Conservation (phyloP, 2,113 vertebrate species). For the Bothrops jararaca region DNA sequence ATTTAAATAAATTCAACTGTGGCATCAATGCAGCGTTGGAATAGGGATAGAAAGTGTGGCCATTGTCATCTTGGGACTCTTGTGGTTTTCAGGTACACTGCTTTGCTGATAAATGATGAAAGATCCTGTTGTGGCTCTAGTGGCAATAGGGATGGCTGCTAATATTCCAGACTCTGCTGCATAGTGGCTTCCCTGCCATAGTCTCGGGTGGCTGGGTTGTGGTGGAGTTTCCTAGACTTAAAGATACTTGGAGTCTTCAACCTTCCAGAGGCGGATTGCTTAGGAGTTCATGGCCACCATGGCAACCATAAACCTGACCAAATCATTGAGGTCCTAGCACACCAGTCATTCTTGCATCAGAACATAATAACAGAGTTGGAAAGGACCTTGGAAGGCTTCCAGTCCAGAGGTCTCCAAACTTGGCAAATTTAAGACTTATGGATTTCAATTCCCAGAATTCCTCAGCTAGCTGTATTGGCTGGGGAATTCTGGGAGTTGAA, state of each 20-base stretch:
- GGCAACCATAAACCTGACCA: not conserved
- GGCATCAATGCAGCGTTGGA: not conserved
- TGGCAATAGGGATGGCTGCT: not conserved
- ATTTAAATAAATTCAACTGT: not conserved
- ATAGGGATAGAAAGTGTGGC: not conserved
- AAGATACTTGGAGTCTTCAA: not conserved
- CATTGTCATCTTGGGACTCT: not conserved
- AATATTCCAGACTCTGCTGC: not conserved
- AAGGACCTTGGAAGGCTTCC: too few relatives aligned
- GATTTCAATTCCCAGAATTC: not conserved
- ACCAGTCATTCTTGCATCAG: too few relatives aligned
- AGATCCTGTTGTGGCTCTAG: not conserved
- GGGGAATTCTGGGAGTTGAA: not conserved
- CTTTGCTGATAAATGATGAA: not conserved
- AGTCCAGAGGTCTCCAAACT: not conserved
- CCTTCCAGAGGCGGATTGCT: not conserved
- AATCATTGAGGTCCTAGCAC: not conserved
- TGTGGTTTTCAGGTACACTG: not conserved
- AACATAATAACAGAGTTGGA: too few relatives aligned
- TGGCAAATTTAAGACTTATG: not conserved
- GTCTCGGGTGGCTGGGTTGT: not conserved
- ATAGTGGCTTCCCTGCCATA: not conserved
- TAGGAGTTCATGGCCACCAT: not conserved
- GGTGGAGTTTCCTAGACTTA: not conserved
- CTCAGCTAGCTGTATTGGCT: not conserved